phyloP scores from a whole-genome alignment of 2,797 vertebrate species.

The Oophaga sylvatica region DNA sequence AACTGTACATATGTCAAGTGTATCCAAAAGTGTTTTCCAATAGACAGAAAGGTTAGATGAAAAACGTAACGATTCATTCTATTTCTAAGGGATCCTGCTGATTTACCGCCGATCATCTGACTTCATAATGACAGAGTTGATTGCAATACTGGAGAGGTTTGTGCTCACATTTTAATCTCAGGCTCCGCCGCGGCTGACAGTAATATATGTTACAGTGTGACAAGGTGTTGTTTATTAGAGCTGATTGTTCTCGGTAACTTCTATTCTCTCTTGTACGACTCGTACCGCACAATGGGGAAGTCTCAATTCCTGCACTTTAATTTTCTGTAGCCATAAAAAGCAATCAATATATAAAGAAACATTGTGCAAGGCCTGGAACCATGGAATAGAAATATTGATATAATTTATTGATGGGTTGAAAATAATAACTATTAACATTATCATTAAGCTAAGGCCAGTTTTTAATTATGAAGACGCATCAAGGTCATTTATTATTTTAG shows the following conservation, averaged over 20 bases:
- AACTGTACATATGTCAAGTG: conserved; percentile 54
- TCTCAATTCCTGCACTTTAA: not conserved
- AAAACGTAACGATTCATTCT: conserved; percentile 54
- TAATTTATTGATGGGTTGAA: no score
- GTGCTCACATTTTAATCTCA: conserved; percentile 50
- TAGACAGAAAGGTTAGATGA: conserved; percentile 58
- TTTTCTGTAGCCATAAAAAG: not conserved
- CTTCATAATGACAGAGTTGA: conserved; percentile 55
- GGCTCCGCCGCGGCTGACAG: conserved; percentile 16
- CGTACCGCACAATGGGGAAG: not conserved
- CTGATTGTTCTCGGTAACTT: conserved; percentile 32
- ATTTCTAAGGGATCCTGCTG: conserved; percentile 51
- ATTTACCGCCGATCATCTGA: conserved; percentile 48
- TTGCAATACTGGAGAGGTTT: conserved; percentile 46
- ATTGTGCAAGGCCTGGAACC: not conserved
- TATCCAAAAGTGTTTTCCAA: conserved; percentile 58
- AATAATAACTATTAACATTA: no score
- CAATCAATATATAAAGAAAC: not conserved
- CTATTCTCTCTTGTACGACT: not conserved
- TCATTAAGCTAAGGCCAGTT: no score
- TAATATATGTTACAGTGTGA: conserved; percentile 45
- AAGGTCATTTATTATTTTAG: no score
- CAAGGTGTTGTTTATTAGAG: conserved; percentile 50
- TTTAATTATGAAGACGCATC: no score
- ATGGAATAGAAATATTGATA: not conserved